Base-by-base conservation (phyloP, 2,797 vertebrate species). In the Anguilla megastoma region DNA sequence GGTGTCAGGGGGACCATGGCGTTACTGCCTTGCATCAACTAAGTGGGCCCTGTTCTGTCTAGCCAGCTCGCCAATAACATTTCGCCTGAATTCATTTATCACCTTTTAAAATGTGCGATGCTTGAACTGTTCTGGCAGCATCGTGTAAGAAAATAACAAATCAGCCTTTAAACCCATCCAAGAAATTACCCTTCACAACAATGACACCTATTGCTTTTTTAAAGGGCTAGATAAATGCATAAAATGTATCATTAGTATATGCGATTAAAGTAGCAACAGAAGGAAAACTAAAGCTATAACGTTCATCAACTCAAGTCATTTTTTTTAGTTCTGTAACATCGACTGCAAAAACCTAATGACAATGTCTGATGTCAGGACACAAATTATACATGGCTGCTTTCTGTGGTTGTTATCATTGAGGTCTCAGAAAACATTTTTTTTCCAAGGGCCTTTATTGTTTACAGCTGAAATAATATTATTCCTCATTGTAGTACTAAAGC, bases 381-480 rank as follows among this genome's bases (percentile, higher is more conserved):
- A 48, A 80, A 48, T 63, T 0, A 1, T 8, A 60, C 63, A 18
- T 66, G 63, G 30, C 18, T 10, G 12, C 60, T 52, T 56, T 58
- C 84, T 85, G 27, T 58, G 21, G 84, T 24, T 85, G 84, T 21
- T 85, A 58, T 63, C 16, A 41, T 41, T 84, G 21, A n/a, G 0
- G 52, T 58, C 54, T 84, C 50, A 56, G 27, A 33, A 27, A 54
- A 14, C 21, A 85, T 85, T 80, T 80, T 85, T 85, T 63, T 63
- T 63, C 58, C n/a, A 63, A 41, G 14, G 0, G 41, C 14, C 41
- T 85, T 16, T 84, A 84, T 54, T 84, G 52, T 84, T 30, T 27
- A 45, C 83, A 85, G 58, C 84, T 41, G 84, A 56, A 85, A 85
- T 85, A 85, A 85, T 63, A 60, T 85, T 36, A 41, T 21, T 30